Evolutionary conservation across 2,797 vertebrate genomes (phyloP).

Genomic region (Linurgus olivaceus): DNA sequence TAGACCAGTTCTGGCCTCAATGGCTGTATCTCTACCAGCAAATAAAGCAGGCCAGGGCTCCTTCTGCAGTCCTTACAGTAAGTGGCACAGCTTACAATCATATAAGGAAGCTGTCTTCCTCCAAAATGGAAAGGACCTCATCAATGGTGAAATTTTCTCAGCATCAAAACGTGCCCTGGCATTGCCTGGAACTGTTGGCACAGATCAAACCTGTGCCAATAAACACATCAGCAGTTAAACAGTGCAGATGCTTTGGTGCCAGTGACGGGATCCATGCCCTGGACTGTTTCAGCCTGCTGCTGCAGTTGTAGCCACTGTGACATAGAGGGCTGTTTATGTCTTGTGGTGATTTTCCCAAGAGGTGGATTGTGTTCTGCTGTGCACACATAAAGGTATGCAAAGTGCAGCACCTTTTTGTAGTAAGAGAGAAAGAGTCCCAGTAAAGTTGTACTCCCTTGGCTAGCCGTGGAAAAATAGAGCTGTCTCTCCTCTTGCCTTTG

Average conservation of each 20-base stretch:
- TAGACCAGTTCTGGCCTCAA: background rate
- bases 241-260: background rate
- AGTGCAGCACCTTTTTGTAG: background rate
- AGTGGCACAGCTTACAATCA: background rate
- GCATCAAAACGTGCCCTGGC: background rate
- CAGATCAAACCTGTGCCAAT: background rate
- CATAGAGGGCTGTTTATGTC: rapidly evolving
- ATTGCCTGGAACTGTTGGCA: background rate
- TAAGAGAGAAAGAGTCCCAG: background rate
- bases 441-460: background rate
- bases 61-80: background rate
- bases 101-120: background rate
- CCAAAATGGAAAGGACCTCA: background rate
- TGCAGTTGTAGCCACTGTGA: background rate
- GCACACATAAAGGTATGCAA: background rate
- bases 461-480: background rate
- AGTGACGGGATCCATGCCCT: background rate
- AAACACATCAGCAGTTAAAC: background rate
- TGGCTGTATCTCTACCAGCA: background rate
- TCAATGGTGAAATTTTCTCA: background rate
- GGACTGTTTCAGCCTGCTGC: background rate
- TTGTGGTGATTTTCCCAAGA: background rate
- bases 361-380: background rate
- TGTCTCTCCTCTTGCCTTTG: background rate
- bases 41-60: background rate